phyloP scores from a whole-genome alignment of 2,113 vertebrate genomes.

The Castor canadensis region DNA sequence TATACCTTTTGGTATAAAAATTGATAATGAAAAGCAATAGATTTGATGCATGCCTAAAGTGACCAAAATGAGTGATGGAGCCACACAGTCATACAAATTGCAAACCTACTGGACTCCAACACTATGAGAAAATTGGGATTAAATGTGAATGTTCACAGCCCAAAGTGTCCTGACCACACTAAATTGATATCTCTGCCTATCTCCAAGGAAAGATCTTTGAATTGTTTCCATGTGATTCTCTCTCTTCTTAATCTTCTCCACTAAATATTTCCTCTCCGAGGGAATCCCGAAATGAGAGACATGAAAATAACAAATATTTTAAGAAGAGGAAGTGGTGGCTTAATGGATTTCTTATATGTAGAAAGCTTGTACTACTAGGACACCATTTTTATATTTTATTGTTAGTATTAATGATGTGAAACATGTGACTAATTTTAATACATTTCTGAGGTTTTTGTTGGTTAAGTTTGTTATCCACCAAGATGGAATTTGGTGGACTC shows the following conservation, averaged over 20 bases:
- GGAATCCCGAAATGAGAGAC: neutral
- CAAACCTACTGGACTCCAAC: neutral
- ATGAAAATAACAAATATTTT: neutral
- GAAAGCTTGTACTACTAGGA: fast-evolving
- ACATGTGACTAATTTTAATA: neutral
- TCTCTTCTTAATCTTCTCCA: neutral
- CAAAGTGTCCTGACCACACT: neutral
- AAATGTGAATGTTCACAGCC: neutral
- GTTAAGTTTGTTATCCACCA: neutral
- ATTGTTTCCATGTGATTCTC: neutral
- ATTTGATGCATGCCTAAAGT: neutral
- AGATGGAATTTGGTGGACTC: neutral
- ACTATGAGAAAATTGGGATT: neutral
- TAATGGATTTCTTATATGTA: neutral
- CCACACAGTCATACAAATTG: neutral
- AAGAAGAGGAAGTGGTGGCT: neutral
- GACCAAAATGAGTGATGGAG: neutral
- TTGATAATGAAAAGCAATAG: neutral
- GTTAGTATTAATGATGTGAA: neutral
- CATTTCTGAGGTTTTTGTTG: neutral
- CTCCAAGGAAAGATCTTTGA: neutral
- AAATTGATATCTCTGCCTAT: neutral
- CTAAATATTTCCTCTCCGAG: neutral
- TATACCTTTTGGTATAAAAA: neutral
- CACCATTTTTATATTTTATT: neutral